Evolutionary conservation across 2,888 invertebrate species (phyloP), one percentile per base, ranked within the genome.

Genomic region (Gandaritis pyraliata): DNA sequence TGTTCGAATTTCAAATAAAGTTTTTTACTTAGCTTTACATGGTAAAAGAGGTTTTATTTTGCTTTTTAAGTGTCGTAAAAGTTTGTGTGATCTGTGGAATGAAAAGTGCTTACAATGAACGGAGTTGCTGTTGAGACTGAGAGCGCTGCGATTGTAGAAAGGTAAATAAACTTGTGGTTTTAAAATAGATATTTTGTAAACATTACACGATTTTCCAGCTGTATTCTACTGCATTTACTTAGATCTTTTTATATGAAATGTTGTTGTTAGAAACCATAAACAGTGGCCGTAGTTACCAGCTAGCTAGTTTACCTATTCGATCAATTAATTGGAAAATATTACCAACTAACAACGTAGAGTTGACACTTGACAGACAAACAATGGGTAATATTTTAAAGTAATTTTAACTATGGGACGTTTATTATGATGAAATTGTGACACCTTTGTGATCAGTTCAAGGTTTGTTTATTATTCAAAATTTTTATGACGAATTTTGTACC

Each of bases 181-280:
- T 11, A 11, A 59, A 59, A 63, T 60, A 64, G 64, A 59, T 51
- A 41, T 43, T 43, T 64, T 39, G 59, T 59, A 59, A 64, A 57
- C 64, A 64, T 52, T 56, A 13, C 53, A 29, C 45, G 38, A 53
- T 49, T 56, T 30, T 58, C 48, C 45, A 64, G 8, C 41, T 12
- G 39, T 52, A 46, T 43, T 63, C 45, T 59, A 10, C 41, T 12
- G 39, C 48, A 46, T 43, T 63, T 33, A 33, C 30, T 58, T 45
- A 57, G 56, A 33, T 61, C 54, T 54, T 58, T 53, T 49, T 16
- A n/a, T n/a, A n/a, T 5, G 23, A 23, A 23, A 23, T 12, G n/a
- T n/a, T n/a, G n/a, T n/a, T n/a, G n/a, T n/a, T n/a, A 38, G 13
- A 49, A 30, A 45, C 13, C 4, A n/a, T 18, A 18, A 16, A 43